These are phyloP conservation scores for Leptopilina syphax DNA, from an alignment of 2,888 invertebrate genomes.

Conservation along the genomic window DNA sequence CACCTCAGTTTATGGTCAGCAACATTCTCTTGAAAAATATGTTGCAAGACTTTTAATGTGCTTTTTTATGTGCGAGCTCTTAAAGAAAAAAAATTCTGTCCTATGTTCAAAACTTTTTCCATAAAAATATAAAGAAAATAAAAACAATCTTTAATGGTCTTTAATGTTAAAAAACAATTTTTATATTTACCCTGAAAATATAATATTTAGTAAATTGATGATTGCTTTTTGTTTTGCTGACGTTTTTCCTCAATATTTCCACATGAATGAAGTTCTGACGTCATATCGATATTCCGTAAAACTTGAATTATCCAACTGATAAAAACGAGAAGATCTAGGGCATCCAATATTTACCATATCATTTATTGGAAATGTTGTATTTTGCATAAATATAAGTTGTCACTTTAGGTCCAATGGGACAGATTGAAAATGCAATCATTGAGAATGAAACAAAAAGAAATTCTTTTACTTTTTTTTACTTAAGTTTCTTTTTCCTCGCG, in stretches of 20 bases:
- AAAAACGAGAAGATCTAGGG: not conserved
- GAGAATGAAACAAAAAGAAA: not conserved
- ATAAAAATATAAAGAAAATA: no score
- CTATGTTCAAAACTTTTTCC: not conserved
- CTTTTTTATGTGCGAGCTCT: not conserved
- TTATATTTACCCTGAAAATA: no score
- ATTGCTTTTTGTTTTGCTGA: not conserved
- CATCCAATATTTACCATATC: conserved; percentile 7
- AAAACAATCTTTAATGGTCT: not conserved
- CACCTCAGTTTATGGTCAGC: not conserved
- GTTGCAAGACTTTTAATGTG: not conserved
- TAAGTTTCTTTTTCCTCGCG: conserved; percentile 16
- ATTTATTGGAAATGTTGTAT: conserved; percentile 5
- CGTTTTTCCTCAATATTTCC: not conserved
- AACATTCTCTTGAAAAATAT: not conserved
- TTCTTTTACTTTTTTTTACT: not conserved
- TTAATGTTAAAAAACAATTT: no score
- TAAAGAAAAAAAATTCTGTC: not conserved
- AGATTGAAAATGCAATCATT: conserved; percentile 14
- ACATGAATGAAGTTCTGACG: not conserved
- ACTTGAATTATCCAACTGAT: conserved; percentile 12
- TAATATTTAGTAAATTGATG: not conserved
- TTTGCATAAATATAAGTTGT: conserved; percentile 22
- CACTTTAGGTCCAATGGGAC: conserved; percentile 6
- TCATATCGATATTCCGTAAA: conserved; percentile 2